Base-by-base conservation (phyloP, 2,888 invertebrate genomes). In the Hydrotaea diabolus region DNA sequence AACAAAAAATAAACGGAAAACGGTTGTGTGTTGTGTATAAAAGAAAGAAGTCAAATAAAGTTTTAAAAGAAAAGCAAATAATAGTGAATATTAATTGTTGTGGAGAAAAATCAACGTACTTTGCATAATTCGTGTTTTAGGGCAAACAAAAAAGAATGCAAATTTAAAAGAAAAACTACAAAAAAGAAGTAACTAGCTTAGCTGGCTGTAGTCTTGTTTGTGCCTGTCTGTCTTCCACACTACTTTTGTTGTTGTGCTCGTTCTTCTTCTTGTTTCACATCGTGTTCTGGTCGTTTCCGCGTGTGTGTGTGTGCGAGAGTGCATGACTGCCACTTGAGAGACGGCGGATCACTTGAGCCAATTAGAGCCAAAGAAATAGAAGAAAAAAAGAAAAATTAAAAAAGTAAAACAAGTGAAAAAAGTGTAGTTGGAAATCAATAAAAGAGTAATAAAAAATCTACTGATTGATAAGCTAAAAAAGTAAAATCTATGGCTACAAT, bases 361-460 rank as follows among this genome's bases (percentile, higher is more conserved):
- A 59, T 26, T 59, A 26, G 26, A 59, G 26, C 5, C 59, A 26
- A 49, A 23, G 26, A 59, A 59, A 59, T 13, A 9, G 2, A 21
- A 55, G 55, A 21, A 55, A 55, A 7, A 49, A 49, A 49, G n/a
- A 5, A 49, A 4, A 49, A 49, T 13, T n/a, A n/a, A n/a, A n/a
- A 49, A 49, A 39, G 9, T 17, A 39, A 9, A 66, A 66, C 21
- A 39, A 66, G 57, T 21, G 21, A 59, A 59, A 3, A 62, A 62
- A 62, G 21, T 46, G 69, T 69, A 69, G 46, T 69, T 69, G 15
- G 11, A 69, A 46, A 23, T 46, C 69, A 69, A 69, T 69, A 69
- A 69, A 69, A 69, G 19, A 31, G 39, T 19, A 69, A 69, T 69
- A 69, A 46, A 39, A 62, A 62, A n/a, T n/a, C n/a, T n/a, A n/a